Base-by-base conservation (phyloP, 92 coral and sea anemone species). In the Actinostola sp. region DNA sequence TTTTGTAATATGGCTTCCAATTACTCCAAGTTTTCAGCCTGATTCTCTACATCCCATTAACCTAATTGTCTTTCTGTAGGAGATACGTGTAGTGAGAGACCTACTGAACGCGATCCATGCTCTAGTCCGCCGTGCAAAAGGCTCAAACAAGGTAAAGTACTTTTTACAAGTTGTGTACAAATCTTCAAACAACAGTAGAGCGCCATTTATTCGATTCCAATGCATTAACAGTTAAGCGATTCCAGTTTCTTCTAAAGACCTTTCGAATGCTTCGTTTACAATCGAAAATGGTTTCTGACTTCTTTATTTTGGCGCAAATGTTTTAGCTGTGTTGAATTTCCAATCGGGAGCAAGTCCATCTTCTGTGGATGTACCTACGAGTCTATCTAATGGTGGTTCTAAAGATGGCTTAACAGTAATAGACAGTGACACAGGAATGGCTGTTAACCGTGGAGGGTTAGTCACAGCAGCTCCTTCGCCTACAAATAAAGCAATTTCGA, bases 81-180 rank as follows among this genome's bases (percentile, higher is more conserved):
- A 20, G 62, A 13, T 7, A 12, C 42, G 3, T 27, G 41, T 60
- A 52, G 14, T 12, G 63, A 53, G n/a, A 13, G 41, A 19, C 11
- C n/a, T 9, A 70, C 57, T 36, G 89, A 79, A 55, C 79, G 89
- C 62, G 97, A 87, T 70, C 90, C 86, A 32, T 88, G 99, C 68
- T 70, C 92, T 33, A 95, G 99, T 44, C 99, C 99, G n/a, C 99
- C 99, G 3, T 95, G 95, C 70, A 95, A 95, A 74, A 78, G 97
- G 41, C 83, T 95, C 0, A 95, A 95, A 46, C 99, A 95, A 86
- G 99, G 99, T 95, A 51, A 35, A 38, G 35, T 43, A 35, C 61
- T 26, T 24, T 15, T 27, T 25, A 27, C 10, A 27, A 35, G 21
- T 8, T n/a, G 27, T 39, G 54, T 64, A 41, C 32, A 43, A 24